A percentile compares a stretch with the other conserved stretches of the same genome.
Evolutionary conservation across 2,113 vertebrate species (phyloP).

Genomic region (Mastomys coucha): DNA sequence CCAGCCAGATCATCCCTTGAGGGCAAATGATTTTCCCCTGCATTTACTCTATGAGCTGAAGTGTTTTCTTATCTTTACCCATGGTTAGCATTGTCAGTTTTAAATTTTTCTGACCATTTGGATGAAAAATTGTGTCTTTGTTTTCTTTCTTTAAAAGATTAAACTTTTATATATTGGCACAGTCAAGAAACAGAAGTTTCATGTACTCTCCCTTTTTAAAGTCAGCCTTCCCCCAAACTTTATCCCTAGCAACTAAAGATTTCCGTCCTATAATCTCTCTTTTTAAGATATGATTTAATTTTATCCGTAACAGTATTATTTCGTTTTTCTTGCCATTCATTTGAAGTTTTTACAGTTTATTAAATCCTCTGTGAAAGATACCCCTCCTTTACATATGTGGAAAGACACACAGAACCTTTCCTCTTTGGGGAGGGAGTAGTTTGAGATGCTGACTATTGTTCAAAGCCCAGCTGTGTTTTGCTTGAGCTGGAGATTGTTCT

Average conservation of each 20-base stretch:
- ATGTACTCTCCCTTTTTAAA: neutral
- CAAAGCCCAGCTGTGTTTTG: neutral
- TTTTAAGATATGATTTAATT: conserved; percentile 29
- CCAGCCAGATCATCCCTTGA: neutral
- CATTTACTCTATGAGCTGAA: neutral
- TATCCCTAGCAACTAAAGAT: neutral
- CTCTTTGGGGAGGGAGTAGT: neutral
- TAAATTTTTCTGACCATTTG: conserved; percentile 22
- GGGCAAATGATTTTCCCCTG: conserved; percentile 13
- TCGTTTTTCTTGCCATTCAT: conserved; percentile 32
- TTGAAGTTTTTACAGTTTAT: neutral
- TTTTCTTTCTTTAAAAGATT: conserved; percentile 50
- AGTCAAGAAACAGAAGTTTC: neutral
- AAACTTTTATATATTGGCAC: neutral
- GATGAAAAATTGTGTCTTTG: conserved; percentile 8
- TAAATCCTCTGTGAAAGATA: neutral
- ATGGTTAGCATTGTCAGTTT: conserved; percentile 17
- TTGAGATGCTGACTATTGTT: neutral
- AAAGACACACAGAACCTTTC: neutral
- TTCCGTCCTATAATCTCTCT: neutral
- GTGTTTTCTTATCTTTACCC: conserved; percentile 31
- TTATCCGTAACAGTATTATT: neutral
- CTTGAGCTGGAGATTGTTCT: neutral
- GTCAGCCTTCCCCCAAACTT: neutral
- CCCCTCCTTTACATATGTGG: neutral